phyloP scores from a whole-genome alignment of 2,888 invertebrate genomes.

The Pediacus dermestoides region DNA sequence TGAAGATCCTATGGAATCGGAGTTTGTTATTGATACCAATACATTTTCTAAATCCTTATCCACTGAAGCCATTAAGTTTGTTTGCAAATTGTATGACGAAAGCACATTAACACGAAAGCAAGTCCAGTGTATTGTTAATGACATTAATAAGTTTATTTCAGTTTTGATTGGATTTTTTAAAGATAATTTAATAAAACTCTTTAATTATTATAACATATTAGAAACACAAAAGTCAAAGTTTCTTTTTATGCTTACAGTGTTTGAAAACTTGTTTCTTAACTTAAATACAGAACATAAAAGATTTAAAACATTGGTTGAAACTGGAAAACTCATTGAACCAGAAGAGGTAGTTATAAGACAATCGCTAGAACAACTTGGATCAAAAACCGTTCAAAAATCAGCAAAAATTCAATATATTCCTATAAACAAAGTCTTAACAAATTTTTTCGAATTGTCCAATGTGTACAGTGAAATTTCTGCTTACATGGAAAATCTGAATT shows the following conservation, averaged over 20 bases:
- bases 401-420: slow-evolving; percentile 12
- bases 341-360: slow-evolving; percentile 9
- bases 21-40: no score
- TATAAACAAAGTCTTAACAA: slow-evolving; percentile 5
- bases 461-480: slow-evolving; percentile 8
- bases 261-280: slow-evolving; percentile 4
- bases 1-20: no score
- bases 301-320: slow-evolving; percentile 8
- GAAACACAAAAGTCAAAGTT: no score
- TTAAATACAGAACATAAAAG: slow-evolving; percentile 9
- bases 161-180: background rate
- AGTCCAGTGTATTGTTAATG: background rate
- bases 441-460: slow-evolving; percentile 12
- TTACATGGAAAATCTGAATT: slow-evolving; percentile 10
- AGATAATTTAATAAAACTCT: background rate
- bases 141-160: background rate
- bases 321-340: slow-evolving; percentile 7
- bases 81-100: background rate
- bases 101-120: background rate
- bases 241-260: no score
- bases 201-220: no score
- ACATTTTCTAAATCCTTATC: background rate
- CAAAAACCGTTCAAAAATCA: no score
- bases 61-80: background rate
- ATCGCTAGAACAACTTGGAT: background rate